Base-by-base conservation (phyloP, 2,888 invertebrate species). In the Sminthurinus aureus region DNA sequence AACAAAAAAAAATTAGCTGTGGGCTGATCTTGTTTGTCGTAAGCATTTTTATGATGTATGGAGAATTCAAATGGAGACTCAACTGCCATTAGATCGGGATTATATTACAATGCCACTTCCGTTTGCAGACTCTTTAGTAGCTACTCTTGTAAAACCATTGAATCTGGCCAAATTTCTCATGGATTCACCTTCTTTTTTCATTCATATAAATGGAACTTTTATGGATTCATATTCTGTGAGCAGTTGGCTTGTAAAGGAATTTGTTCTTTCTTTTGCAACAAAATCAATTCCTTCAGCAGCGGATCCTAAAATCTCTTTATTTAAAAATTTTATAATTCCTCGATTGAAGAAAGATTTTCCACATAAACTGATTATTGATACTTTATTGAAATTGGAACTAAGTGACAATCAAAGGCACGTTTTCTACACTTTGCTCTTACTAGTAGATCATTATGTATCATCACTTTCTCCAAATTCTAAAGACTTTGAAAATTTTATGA, bases 21-120 rank as follows among this genome's bases (percentile, higher is more conserved):
- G 82, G 82, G 71, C 78, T 38, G 82, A 82, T 51, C 73, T 82
- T 18, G 82, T 82, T 38, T 71, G 24, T 15, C 11, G 67, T n/a
- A 50, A 51, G 24, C 24, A 85, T 52, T 87, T 87, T 50, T 87
- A 85, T 81, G 71, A 79, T 20, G 38, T 76, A 13, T 87, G 86
- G 79, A 82, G 84, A 12, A 74, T 52, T 6, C 83, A 87, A 67
- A 69, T 87, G 67, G 85, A 84, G 24, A 83, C 13, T 18, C 78
- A 81, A n/a, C n/a, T 83, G 69, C 74, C 50, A 64, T 58, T 71
- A 50, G 22, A 79, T 69, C 50, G 83, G 26, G 77, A 77, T 64
- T 81, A 85, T 78, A 73, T 81, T 50, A 24, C 78, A 69, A 83
- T 79, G 18, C 77, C 78, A 24, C 58, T 64, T 51, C 79, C 84